These are phyloP conservation scores for Hozukius guyotensis DNA, from an alignment of 2,797 vertebrate genomes.

Conservation along the genomic window DNA sequence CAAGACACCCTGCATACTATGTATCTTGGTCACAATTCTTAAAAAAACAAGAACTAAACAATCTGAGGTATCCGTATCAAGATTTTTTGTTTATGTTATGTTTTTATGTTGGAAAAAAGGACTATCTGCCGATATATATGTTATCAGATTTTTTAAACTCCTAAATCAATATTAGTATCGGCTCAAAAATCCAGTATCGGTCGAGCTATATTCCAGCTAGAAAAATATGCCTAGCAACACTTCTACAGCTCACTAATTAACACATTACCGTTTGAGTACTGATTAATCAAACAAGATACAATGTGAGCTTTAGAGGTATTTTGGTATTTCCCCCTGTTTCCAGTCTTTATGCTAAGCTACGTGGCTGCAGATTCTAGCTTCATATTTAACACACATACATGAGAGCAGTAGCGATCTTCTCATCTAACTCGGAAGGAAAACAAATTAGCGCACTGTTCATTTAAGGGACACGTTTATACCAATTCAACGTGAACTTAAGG, in stretches of 20 bases:
- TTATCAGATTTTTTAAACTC: neutral
- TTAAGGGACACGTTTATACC: neutral
- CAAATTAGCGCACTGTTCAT: neutral
- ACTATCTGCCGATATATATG: neutral
- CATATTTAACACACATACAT: slow-evolving; percentile 1
- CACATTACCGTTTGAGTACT: too few species aligned
- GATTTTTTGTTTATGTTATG: too few species aligned
- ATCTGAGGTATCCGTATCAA: too few species aligned
- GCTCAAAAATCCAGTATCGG: neutral
- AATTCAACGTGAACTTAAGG: neutral
- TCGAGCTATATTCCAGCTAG: neutral
- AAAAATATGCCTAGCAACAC: neutral
- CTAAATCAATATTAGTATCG: neutral
- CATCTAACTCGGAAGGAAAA: neutral
- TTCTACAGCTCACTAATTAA: neutral
- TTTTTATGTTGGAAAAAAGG: neutral
- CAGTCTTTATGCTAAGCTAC: neutral
- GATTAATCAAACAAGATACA: too few species aligned
- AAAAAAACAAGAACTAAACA: too few species aligned
- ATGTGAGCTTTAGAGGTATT: too few species aligned
- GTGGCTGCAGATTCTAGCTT: neutral
- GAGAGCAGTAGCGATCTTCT: neutral
- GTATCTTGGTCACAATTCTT: neutral
- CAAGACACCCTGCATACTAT: neutral
- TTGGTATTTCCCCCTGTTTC: neutral